Conservation (phyloP, 2,888 invertebrate species). For the Amblyteles armatorius region DNA sequence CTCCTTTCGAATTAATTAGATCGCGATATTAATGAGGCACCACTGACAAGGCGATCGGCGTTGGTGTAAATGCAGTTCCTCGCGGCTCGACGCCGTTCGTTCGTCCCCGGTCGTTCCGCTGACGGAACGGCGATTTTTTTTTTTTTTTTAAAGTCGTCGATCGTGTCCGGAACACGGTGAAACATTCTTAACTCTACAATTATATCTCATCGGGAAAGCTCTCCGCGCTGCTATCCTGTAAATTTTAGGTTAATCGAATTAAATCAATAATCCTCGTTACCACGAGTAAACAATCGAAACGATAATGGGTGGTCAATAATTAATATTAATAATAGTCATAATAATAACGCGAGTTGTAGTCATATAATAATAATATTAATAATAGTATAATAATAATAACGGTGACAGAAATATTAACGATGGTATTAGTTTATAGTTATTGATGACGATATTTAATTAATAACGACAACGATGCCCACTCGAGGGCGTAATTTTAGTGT, state of each 20-base stretch:
- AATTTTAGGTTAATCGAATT: conserved; percentile 18
- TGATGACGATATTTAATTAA: conserved; percentile 69
- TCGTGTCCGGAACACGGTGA: conserved; percentile 36
- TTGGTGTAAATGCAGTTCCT: conserved; percentile 2
- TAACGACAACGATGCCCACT: conserved; percentile 71
- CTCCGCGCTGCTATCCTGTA: conserved; percentile 42
- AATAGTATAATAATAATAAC: conserved; percentile 75
- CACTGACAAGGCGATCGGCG: conserved; percentile 35
- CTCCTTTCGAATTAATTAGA: conserved; percentile 6
- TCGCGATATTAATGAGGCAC: conserved; percentile 46
- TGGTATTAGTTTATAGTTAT: conserved; percentile 58
- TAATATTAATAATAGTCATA: conserved; percentile 68
- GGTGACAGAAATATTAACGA: conserved; percentile 58
- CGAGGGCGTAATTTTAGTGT: conserved; percentile 5
- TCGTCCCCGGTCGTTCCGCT: conserved; percentile 15
- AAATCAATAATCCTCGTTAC: conserved; percentile 43
- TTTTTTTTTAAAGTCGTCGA: not conserved
- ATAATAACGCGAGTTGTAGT: conserved; percentile 73
- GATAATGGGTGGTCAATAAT: conserved; percentile 65
- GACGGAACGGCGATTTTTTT: not conserved
- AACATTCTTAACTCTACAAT: conserved; percentile 42
- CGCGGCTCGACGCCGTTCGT: conserved; percentile 6
- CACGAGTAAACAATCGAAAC: conserved; percentile 59
- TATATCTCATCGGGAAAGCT: conserved; percentile 47
- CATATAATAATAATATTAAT: conserved; percentile 79